These are phyloP conservation scores for Lithophane ornitopus DNA, from an alignment of 2,888 invertebrate genomes.

Conservation along the genomic window DNA sequence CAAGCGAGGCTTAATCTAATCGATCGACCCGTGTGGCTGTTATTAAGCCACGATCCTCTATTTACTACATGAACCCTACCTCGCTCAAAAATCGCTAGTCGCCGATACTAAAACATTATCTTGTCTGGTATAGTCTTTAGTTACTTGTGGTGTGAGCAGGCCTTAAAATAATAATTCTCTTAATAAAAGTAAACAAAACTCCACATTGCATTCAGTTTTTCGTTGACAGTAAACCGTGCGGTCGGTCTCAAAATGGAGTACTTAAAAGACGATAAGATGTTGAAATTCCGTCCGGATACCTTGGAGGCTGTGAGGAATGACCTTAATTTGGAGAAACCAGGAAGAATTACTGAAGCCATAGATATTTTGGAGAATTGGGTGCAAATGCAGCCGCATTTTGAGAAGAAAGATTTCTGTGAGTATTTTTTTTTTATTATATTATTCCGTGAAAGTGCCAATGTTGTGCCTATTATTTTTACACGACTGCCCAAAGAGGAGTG, in stretches of 20 bases:
- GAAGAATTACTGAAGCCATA: slow-evolving; percentile 71
- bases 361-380: slow-evolving; percentile 77
- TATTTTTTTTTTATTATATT: slow-evolving; percentile 23
- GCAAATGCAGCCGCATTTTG: slow-evolving; percentile 75
- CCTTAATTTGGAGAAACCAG: slow-evolving; percentile 68
- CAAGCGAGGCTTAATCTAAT: not conserved
- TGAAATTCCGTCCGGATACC: slow-evolving; percentile 67
- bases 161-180: not conserved
- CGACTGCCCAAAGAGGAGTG: too few species aligned
- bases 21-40: not conserved
- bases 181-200: slow-evolving; percentile 36
- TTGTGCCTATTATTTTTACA: too few species aligned
- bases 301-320: slow-evolving; percentile 70
- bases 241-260: slow-evolving; percentile 63
- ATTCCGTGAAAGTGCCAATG: too few species aligned
- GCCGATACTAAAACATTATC: not conserved
- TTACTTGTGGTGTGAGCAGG: not conserved
- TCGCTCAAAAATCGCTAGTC: not conserved
- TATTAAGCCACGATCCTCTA: not conserved
- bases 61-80: not conserved
- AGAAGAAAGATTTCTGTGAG: slow-evolving; percentile 76
- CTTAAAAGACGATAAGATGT: slow-evolving; percentile 54
- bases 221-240: slow-evolving; percentile 12
- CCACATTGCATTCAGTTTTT: slow-evolving; percentile 17
- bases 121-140: slow-evolving; percentile 1